Base-by-base conservation (phyloP, 1,140 invertebrate species). In the Pseudomyrmex flavicornis region DNA sequence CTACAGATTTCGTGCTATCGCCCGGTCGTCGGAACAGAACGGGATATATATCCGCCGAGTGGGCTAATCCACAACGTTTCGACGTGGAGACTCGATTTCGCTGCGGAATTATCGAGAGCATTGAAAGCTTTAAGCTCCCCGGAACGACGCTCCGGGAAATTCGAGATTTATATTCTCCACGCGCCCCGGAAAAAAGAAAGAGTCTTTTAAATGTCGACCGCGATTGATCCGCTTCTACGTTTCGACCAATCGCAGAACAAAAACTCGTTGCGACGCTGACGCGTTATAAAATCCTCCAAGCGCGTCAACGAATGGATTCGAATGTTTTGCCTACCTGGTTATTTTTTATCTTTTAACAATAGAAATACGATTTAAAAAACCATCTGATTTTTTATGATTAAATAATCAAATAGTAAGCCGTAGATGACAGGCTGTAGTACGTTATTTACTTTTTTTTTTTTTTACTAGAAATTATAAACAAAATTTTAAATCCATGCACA, bases 21-120 rank as follows among this genome's bases (percentile, higher is more conserved):
- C 74, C 48, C 70, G 54, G 46, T 50, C 52, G 50, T 35, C 35
- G 65, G 66, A 79, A 82, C 79, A 58, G 62, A 70, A 85, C 76
- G 68, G 82, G 69, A 80, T 84, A 88, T 35, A 35, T 88, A 88
- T 35, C 65, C 83, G 83, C 69, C 73, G 86, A 82, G 83, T 74
- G 72, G 44, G 83, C 83, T 88, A 88, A 88, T 88, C 85, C 86
- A 52, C 86, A 73, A 85, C 75, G 84, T 89, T 35, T 89, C 87
- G 74, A 86, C 87, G 87, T 82, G 80, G 83, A 89, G 79, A 85
- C 84, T 86, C 84, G 87, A 88, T 89, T 88, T 89, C 84, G 76
- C 69, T 70, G 75, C 80, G 82, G 87, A 88, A 88, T 88, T 88
- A 88, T 88, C 77, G 77, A 65, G 46, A 84, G 69, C 83, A 87